Evolutionary conservation across 2,888 invertebrate species (phyloP).

Genomic region (Toxonevra muliebris): DNA sequence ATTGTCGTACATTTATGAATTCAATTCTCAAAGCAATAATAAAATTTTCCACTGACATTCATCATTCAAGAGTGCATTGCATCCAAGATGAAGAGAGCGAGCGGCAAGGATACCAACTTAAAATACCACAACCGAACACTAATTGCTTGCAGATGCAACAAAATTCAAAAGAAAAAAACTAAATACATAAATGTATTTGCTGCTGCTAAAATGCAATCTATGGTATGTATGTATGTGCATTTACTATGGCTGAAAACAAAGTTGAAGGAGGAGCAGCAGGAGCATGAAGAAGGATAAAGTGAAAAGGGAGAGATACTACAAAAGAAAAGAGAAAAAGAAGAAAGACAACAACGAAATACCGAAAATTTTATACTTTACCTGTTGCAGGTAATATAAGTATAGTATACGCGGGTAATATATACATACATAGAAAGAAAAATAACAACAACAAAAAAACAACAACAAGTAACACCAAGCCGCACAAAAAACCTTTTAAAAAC

Average conservation of each 20-base stretch:
- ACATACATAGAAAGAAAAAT: background rate
- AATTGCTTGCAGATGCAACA: slow-evolving; percentile 55
- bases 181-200: slow-evolving; percentile 24
- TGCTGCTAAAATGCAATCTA: slow-evolving; percentile 46
- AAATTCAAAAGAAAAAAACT: slow-evolving; percentile 50
- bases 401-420: slow-evolving; percentile 3
- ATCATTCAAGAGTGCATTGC: background rate
- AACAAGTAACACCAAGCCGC: background rate
- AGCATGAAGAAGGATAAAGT: background rate
- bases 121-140: slow-evolving; percentile 46
- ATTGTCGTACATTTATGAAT: background rate
- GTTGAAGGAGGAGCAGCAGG: too few species aligned
- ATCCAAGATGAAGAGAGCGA: too few species aligned
- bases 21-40: background rate
- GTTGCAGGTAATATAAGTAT: slow-evolving; percentile 15
- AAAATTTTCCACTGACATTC: slow-evolving; percentile 1
- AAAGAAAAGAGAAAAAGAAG: slow-evolving; percentile 33
- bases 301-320: too few species aligned
- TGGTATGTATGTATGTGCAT: slow-evolving; percentile 37
- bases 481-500: slow-evolving; percentile 1
- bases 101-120: slow-evolving; percentile 30
- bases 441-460: background rate
- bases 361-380: slow-evolving; percentile 33
- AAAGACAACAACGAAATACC: slow-evolving; percentile 29
- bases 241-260: slow-evolving; percentile 48